phyloP scores from a whole-genome alignment of 2,888 invertebrate genomes.

The Clanis bilineata region DNA sequence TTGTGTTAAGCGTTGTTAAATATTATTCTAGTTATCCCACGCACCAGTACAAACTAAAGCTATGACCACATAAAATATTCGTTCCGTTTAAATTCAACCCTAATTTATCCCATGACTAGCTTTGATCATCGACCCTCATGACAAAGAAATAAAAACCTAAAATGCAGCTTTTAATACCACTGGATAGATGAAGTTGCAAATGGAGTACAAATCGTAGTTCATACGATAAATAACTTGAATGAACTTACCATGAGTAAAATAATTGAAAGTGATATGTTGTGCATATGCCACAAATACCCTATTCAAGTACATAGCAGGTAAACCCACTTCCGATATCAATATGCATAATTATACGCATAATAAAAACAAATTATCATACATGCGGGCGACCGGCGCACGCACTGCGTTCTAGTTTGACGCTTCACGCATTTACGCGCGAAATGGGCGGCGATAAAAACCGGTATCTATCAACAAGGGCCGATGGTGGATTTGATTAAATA shows the following conservation, averaged over 20 bases:
- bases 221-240: background rate
- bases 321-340: background rate
- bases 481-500: slow-evolving; percentile 50
- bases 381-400: slow-evolving; percentile 7
- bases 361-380: slow-evolving; percentile 12
- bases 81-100: too few species aligned
- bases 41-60: too few species aligned
- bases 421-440: slow-evolving; percentile 20
- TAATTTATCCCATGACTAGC: too few species aligned
- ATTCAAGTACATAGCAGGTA: background rate
- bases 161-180: too few species aligned
- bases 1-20: too few species aligned
- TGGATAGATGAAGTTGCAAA: background rate
- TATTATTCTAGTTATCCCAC: too few species aligned
- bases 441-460: slow-evolving; percentile 46
- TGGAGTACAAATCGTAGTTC: background rate
- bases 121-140: too few species aligned
- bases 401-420: slow-evolving; percentile 5
- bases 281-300: background rate
- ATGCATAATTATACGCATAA: slow-evolving; percentile 12
- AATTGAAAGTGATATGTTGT: background rate
- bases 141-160: too few species aligned
- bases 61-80: too few species aligned
- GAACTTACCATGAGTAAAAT: background rate
- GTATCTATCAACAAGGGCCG: slow-evolving; percentile 37